Base-by-base conservation (phyloP, 2,888 invertebrate genomes). In the Synanthedon andrenaeformis region DNA sequence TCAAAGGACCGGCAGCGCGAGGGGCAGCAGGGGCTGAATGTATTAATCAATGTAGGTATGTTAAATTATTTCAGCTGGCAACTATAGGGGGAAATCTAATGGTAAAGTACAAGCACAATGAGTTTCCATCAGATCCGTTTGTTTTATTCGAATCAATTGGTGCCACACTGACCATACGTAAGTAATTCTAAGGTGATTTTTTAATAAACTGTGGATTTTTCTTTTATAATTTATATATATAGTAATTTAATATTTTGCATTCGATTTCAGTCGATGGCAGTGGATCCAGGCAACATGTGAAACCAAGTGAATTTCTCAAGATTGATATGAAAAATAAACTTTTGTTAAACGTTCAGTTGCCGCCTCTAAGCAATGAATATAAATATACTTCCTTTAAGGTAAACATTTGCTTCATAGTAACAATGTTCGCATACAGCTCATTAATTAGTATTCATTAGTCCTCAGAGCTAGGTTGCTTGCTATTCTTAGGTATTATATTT, bases 61-160 rank as follows among this genome's bases (percentile, higher is more conserved):
- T 12, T 11, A 45, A n/a, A 45, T 11, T 41, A 41, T 51, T 13
- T 4, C 35, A 51, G 51, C 19, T 51, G 14, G 51, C 51, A n/a
- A 51, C 51, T 13, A 12, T 51, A 12, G 51, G 51, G 23, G 51
- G 51, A n/a, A 51, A 51, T 51, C 12, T 51, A 28, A 51, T 51
- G 51, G 11, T 51, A 12, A 51, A 51, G n/a, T 19, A 51, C 14
- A 3, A 23, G 14, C 51, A 51, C 64, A 83, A 79, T 1, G 91
- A 92, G 48, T 94, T 94, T 67, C 92, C 91, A 0, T 94, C 94
- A 0, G 94, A 95, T 68, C 66, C 94, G 10, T 93, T 91, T 64
- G 69, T 92, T 17, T 66, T 87, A 0, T 71, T 89, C 23, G 85
- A 73, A 59, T 72, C 74, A 3, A 69, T 81, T 52, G 79, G 76